A percentile compares a stretch with the other conserved stretches of the same genome.
Evolutionary conservation across 1,140 invertebrate species (phyloP).

Genomic region (Agraylea sexmaculata): DNA sequence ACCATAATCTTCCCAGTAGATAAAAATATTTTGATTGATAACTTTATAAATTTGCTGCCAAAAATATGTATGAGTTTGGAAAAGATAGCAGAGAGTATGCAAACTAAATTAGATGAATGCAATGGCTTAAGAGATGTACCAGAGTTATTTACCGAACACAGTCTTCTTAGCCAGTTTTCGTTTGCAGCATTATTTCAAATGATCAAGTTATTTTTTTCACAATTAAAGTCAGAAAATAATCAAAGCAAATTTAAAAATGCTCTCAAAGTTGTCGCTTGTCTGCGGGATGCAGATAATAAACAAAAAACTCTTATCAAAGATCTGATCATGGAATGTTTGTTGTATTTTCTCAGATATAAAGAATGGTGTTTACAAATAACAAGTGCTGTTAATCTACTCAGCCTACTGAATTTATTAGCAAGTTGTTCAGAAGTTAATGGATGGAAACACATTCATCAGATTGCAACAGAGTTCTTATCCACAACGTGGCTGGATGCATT

Average conservation of each 20-base stretch:
- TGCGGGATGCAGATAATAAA: constrained; percentile 9
- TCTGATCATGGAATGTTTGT: constrained; percentile 10
- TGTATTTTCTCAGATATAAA: constrained; percentile 29
- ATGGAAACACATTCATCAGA: too few relatives aligned
- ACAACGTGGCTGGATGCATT: constrained; percentile 42
- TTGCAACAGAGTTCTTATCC: constrained; percentile 39
- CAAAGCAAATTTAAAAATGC: constrained; percentile 8
- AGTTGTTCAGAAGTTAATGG: constrained; percentile 25
- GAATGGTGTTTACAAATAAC: constrained; percentile 37
- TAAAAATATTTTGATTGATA: constrained; percentile 7
- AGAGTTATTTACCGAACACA: constrained; percentile 13
- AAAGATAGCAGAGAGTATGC: constrained; percentile 11
- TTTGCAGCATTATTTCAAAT: constrained; percentile 14
- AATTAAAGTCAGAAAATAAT: constrained; percentile 10
- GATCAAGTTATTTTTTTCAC: constrained; percentile 15
- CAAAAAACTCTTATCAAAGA: constrained; percentile 14
- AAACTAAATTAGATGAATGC: constrained; percentile 13
- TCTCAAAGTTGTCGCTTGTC: constrained; percentile 12
- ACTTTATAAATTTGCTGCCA: constrained; percentile 13
- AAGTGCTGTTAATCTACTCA: constrained; percentile 35
- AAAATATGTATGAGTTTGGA: constrained; percentile 17
- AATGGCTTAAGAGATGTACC: constrained; percentile 19
- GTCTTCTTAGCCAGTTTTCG: constrained; percentile 13
- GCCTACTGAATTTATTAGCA: constrained; percentile 32
- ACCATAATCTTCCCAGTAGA: constrained; percentile 3